Evolutionary conservation across 2,113 vertebrate species (phyloP).

Genomic region (Rhipidura dahli): DNA sequence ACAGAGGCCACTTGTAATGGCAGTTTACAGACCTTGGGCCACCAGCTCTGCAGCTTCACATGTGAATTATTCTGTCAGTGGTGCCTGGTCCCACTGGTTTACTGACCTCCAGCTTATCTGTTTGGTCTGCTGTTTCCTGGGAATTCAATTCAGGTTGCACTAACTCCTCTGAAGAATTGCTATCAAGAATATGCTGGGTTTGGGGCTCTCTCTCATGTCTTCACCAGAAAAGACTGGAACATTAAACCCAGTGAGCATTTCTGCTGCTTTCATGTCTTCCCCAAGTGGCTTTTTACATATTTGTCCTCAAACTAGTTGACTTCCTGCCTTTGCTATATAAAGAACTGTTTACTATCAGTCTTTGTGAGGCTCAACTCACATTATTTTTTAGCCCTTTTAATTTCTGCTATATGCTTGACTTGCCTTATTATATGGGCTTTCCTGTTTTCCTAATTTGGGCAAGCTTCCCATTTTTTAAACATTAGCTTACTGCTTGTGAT

Average conservation of each 20-base stretch:
- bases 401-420: neutral
- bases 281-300: neutral
- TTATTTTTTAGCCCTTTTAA: neutral
- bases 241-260: neutral
- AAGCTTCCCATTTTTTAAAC: neutral
- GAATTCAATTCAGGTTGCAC: neutral
- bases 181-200: neutral
- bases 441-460: neutral
- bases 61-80: neutral
- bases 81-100: neutral
- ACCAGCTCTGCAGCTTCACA: neutral
- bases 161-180: neutral
- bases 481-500: neutral
- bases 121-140: neutral
- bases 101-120: neutral
- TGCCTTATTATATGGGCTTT: neutral
- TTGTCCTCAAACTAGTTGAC: neutral
- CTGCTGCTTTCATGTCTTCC: neutral
- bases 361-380: neutral
- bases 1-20: neutral
- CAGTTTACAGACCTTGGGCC: neutral
- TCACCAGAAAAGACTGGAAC: neutral
- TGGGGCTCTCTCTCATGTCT: neutral
- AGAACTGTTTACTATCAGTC: neutral
- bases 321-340: constrained; percentile 4